A percentile compares a stretch with the other conserved stretches of the same genome.
phyloP scores from a whole-genome alignment of 2,113 vertebrate species.

The Hemibagrus wyckioides region DNA sequence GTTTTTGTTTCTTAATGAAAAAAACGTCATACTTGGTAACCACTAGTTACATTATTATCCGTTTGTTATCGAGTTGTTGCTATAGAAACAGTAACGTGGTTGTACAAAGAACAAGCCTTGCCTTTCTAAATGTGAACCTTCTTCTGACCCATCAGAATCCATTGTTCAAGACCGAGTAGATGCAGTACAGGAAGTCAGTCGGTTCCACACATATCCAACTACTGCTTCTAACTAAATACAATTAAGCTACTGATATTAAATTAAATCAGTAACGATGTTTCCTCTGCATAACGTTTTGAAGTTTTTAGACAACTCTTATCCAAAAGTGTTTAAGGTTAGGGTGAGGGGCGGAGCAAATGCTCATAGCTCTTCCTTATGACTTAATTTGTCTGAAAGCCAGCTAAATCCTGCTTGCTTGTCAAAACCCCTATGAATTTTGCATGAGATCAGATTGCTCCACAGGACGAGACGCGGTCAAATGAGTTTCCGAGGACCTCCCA shows the following conservation, averaged over 20 bases:
- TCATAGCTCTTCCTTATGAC: constrained; percentile 7
- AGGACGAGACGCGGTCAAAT: background rate
- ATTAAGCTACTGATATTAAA: background rate
- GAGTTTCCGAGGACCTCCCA: constrained; percentile 12
- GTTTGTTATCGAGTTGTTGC: too few species aligned
- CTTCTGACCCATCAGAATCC: background rate
- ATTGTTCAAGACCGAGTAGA: background rate
- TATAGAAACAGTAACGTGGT: background rate
- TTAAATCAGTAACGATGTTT: background rate
- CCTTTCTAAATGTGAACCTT: background rate
- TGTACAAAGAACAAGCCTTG: background rate
- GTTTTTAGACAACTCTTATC: background rate
- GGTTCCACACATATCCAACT: background rate
- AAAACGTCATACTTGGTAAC: too few species aligned
- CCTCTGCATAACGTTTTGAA: background rate
- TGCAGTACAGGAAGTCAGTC: background rate
- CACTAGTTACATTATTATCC: background rate
- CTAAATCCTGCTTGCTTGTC: constrained; percentile 6
- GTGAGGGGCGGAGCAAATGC: background rate
- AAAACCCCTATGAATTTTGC: constrained; percentile 24
- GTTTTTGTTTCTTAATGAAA: background rate
- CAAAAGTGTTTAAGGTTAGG: background rate
- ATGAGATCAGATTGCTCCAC: constrained; percentile 25
- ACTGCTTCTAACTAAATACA: background rate
- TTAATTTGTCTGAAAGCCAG: constrained; percentile 27